phyloP scores from a whole-genome alignment of 2,797 vertebrate genomes.

The Yasuhikotakia modesta region DNA sequence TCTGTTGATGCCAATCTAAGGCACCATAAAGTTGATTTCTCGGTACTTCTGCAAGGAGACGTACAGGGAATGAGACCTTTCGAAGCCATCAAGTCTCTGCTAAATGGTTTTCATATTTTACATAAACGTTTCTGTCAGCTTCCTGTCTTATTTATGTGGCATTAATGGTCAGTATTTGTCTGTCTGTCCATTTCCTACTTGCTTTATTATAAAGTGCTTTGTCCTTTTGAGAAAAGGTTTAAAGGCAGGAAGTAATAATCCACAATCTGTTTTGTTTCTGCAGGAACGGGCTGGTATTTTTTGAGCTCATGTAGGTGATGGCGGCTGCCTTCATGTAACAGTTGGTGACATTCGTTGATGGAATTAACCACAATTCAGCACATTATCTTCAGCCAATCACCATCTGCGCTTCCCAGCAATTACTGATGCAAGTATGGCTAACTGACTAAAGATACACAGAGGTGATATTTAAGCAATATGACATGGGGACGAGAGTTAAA shows the following conservation, averaged over 20 bases:
- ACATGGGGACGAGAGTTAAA: too few species aligned
- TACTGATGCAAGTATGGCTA: too few species aligned
- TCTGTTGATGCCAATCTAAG: constrained; percentile 64
- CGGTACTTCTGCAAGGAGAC: constrained; percentile 23
- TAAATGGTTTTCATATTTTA: constrained; percentile 54
- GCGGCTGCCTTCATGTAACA: background rate
- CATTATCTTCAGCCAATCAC: background rate
- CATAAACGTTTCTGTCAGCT: constrained; percentile 48
- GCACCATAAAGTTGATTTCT: constrained; percentile 54
- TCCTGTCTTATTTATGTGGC: constrained; percentile 33
- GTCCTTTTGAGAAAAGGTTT: constrained; percentile 1
- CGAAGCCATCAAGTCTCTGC: constrained; percentile 6
- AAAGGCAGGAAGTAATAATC: constrained; percentile 32
- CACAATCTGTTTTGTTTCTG: constrained; percentile 42
- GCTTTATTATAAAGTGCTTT: constrained; percentile 2
- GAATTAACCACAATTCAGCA: constrained; percentile 4
- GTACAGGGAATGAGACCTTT: constrained; percentile 35
- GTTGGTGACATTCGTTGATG: constrained; percentile 18
- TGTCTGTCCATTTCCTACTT: constrained; percentile 18
- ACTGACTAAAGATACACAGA: background rate
- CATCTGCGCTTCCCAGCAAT: background rate
- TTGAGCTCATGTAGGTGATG: background rate
- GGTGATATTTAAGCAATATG: background rate
- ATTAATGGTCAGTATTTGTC: constrained; percentile 38
- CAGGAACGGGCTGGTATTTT: constrained; percentile 19